phyloP scores from a whole-genome alignment of 2,797 vertebrate species.

The Anabacerthia variegaticeps region DNA sequence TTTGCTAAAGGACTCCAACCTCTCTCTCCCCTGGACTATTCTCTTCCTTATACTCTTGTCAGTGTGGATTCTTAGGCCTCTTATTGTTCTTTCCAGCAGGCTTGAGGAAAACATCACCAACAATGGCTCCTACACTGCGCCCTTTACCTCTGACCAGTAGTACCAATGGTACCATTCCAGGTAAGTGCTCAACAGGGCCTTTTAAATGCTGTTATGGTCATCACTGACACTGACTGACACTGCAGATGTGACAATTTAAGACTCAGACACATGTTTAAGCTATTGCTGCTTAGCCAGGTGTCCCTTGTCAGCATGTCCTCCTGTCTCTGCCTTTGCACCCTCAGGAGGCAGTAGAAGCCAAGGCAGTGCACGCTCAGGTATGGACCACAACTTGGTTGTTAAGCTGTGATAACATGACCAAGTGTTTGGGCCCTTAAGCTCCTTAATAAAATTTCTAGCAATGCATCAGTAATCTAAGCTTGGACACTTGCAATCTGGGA shows the following conservation, averaged over 20 bases:
- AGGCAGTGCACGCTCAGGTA: neutral
- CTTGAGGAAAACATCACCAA: neutral
- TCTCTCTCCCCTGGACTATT: neutral
- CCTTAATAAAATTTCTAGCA: neutral
- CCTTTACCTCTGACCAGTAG: fast-evolving
- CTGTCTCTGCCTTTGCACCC: neutral
- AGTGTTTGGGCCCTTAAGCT: neutral
- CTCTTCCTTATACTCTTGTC: neutral
- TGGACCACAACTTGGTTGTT: neutral
- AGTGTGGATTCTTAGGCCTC: neutral
- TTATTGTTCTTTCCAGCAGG: neutral
- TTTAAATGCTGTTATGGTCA: neutral
- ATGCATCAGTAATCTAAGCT: neutral
- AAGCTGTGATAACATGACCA: neutral
- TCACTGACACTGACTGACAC: neutral
- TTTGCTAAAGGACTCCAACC: neutral
- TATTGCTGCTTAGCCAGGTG: neutral
- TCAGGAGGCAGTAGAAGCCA: neutral
- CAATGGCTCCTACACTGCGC: neutral
- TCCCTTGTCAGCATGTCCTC: neutral
- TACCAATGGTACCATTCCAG: neutral
- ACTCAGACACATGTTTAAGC: neutral
- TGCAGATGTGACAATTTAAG: neutral
- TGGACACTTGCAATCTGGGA: neutral
- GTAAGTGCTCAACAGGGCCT: neutral